A percentile compares a stretch with the other conserved stretches of the same genome.
These are phyloP conservation scores for Marmota flaviventris DNA, from an alignment of 2,113 vertebrate genomes.

Conservation along the genomic window DNA sequence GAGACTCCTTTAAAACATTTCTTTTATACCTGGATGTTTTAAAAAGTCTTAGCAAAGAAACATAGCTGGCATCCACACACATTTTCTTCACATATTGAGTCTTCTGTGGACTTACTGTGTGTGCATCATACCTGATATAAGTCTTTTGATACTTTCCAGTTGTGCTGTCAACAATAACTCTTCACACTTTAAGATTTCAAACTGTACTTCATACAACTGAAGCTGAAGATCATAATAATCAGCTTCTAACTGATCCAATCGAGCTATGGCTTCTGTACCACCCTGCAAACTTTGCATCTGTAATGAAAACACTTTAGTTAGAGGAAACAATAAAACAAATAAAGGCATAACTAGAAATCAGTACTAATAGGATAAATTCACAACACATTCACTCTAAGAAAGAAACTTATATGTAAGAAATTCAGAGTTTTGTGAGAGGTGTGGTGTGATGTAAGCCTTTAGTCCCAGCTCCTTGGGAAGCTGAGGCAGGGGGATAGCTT, in stretches of 20 bases:
- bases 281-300: constrained; percentile 97
- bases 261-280: constrained; percentile 95
- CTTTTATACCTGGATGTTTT: background rate
- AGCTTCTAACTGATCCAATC: constrained; percentile 95
- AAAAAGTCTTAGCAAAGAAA: background rate
- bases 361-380: constrained; percentile 2
- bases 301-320: constrained; percentile 41
- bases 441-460: background rate
- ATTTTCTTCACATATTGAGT: background rate
- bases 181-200: constrained; percentile 97
- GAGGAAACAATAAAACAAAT: background rate
- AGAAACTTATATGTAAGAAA: background rate
- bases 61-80: background rate
- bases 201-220: constrained; percentile 98
- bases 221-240: constrained; percentile 98
- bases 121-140: constrained; percentile 92
- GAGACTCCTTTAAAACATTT: background rate
- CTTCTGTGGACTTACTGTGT: background rate
- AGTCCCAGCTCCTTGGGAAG: background rate
- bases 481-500: background rate
- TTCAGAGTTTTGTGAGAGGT: background rate
- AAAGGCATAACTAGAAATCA: constrained; percentile 1
- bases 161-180: constrained; percentile 96
- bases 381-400: background rate
- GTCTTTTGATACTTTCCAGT: constrained; percentile 96